Base-by-base conservation (phyloP, 2,888 invertebrate genomes). In the Oegoconia quadripuncta region DNA sequence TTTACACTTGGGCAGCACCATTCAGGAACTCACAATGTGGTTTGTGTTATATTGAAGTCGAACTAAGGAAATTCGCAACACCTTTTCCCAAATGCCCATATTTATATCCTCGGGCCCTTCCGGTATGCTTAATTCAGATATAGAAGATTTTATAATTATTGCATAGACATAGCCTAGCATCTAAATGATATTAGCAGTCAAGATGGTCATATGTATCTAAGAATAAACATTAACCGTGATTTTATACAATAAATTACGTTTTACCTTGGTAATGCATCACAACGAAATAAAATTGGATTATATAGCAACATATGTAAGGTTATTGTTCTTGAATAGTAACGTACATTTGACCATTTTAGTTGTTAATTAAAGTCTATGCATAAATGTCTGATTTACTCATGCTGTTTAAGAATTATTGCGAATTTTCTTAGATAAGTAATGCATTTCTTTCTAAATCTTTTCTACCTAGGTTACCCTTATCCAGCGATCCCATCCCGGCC, bases 401-500 rank as follows among this genome's bases (percentile, higher is more conserved):
- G 30, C 44, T 40, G 34, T 25, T 38, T 27, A 39, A 30, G 37
- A 29, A 35, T 20, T 29, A 39, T 61, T 68, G 71, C 67, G 73
- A 70, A 69, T 72, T 73, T 74, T 77, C 69, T 68, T 65, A 14
- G 18, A 63, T 60, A 42, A 51, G 32, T 62, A 55, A 54, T 70
- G 46, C 57, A 66, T 62, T 64, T 55, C 62, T 64, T 67, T 42
- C 70, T 45, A 61, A 66, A 62, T 71, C 52, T 67, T 74, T 78
- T 79, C 56, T 76, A 80, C 80, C 81, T 80, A 82, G 84, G 83
- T 79, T 51, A 12, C 76, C 79, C 84, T 81, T 77, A 73, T 72
- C 84, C 84, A 82, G 83, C 74, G 77, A 71, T 80, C 84, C 84
- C 73, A 69, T 82, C 86, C 83, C 74, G 79, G 80, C 75, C 63